A percentile compares a stretch with the other conserved stretches of the same genome.
These are phyloP conservation scores for Hypomecis punctinalis DNA, from an alignment of 2,888 invertebrate species.

Conservation along the genomic window DNA sequence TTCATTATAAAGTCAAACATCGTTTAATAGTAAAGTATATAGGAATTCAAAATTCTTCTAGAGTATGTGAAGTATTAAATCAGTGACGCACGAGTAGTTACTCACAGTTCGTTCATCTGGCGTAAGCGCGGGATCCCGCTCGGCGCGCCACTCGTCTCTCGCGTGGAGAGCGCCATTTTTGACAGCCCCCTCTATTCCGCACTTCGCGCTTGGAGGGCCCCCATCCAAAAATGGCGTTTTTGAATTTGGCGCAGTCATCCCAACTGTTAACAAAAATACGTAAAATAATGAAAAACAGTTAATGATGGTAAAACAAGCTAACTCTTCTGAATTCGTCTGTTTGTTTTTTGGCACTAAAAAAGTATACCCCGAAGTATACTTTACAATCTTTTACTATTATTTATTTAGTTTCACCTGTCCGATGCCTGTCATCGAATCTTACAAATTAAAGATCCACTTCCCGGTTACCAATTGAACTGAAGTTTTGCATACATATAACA, in stretches of 20 bases:
- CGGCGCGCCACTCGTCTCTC: slow-evolving; percentile 65
- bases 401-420: too few relatives aligned
- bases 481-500: too few relatives aligned
- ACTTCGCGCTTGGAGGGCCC: slow-evolving; percentile 61
- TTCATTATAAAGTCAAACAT: too few relatives aligned
- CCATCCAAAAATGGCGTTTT: slow-evolving; percentile 59
- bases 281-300: neutral
- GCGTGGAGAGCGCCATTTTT: slow-evolving; percentile 68
- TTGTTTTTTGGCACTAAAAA: too few relatives aligned
- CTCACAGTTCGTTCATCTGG: slow-evolving; percentile 39
- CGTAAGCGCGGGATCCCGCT: slow-evolving; percentile 49
- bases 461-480: too few relatives aligned
- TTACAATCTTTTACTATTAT: too few relatives aligned
- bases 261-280: slow-evolving; percentile 18
- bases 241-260: slow-evolving; percentile 15
- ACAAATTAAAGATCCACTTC: too few relatives aligned
- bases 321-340: too few relatives aligned
- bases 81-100: neutral
- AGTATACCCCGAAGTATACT: too few relatives aligned
- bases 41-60: neutral
- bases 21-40: too few relatives aligned
- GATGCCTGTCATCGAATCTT: too few relatives aligned
- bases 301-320: too few relatives aligned
- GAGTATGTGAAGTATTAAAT: neutral
- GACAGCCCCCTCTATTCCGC: slow-evolving; percentile 60